Evolutionary conservation across 2,797 vertebrate genomes (phyloP).

Genomic region (Pangasius mekongensis): DNA sequence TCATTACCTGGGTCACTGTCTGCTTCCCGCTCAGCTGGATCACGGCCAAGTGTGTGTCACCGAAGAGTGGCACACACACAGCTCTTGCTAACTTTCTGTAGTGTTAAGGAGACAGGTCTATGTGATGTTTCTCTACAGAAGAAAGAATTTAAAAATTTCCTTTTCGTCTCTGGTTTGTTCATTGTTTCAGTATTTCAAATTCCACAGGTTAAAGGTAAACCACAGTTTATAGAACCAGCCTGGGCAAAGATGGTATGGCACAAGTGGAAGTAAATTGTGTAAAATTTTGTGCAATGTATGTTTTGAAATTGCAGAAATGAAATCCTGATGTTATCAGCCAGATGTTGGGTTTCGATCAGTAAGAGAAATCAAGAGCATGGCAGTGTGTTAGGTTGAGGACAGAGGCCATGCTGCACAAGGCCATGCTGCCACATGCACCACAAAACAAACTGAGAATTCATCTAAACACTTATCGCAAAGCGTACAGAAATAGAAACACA

Average conservation of each 20-base stretch:
- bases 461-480: slow-evolving; percentile 61
- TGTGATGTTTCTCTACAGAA: slow-evolving; percentile 11
- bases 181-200: background rate
- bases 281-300: background rate
- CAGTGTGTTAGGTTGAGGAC: slow-evolving; percentile 40
- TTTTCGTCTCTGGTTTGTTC: background rate
- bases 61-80: slow-evolving; percentile 21
- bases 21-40: slow-evolving; percentile 46
- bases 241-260: no score
- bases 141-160: background rate
- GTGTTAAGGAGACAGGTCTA: background rate
- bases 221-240: background rate
- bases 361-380: slow-evolving; percentile 29
- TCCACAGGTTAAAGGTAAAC: slow-evolving; percentile 21
- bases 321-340: background rate
- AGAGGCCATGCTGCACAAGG: slow-evolving; percentile 34
- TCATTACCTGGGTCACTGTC: slow-evolving; percentile 59
- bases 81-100: slow-evolving; percentile 24
- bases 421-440: slow-evolving; percentile 31
- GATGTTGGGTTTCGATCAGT: slow-evolving; percentile 18
- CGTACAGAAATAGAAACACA: slow-evolving; percentile 65
- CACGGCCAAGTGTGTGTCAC: slow-evolving; percentile 52
- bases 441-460: slow-evolving; percentile 55
- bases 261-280: background rate
- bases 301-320: slow-evolving; percentile 16